Base-by-base conservation (phyloP, 2,113 vertebrate species). In the Tympanuchus pallidicinctus region DNA sequence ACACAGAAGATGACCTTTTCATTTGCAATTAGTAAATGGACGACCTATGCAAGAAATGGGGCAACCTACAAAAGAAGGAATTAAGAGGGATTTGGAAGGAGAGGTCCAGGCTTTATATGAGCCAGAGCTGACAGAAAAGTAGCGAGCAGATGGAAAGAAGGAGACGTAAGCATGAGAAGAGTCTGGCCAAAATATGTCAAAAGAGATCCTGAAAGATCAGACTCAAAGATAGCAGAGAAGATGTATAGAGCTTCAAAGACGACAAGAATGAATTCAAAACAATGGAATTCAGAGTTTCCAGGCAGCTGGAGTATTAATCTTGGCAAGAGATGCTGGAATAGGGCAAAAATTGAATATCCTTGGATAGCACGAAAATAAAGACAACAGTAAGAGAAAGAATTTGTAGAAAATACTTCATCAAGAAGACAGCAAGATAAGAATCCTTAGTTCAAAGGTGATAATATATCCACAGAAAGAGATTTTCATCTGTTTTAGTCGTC, bases 261-360 rank as follows among this genome's bases (percentile, higher is more conserved):
- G 42, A 86, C 69, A 80, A 67, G 88, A 94, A 91, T 75, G 86
- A 93, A 95, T 8, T 92, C 90, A 94, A 96, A 95, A 81, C 80
- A 90, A 88, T 88, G 34, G 6, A 95, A 92, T 95, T 90, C 92
- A 90, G 86, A 96, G 43, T 96, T 95, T 96, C 96, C 95, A 96
- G 94, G 92, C 96, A 92, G 95, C 89, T 90, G 92, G 61, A 96
- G 48, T 89, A 94, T 96, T 94, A 72, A 92, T 92, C 92, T 94
- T 96, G 92, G 95, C 94, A 84, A 57, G 40, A 82, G 21, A 36
- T 0, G 1, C 24, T 95, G 92, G 83, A 94, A 82, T 43, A 27
- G 52, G 86, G 65, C 61, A 95, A 93, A 94, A 93, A 82, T 56
- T 3, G 82, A 94, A 90, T 83, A 90, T 69, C 61, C 79, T 95